Evolutionary conservation across 1,140 invertebrate genomes (phyloP).

Genomic region (Liolophura sinensis): DNA sequence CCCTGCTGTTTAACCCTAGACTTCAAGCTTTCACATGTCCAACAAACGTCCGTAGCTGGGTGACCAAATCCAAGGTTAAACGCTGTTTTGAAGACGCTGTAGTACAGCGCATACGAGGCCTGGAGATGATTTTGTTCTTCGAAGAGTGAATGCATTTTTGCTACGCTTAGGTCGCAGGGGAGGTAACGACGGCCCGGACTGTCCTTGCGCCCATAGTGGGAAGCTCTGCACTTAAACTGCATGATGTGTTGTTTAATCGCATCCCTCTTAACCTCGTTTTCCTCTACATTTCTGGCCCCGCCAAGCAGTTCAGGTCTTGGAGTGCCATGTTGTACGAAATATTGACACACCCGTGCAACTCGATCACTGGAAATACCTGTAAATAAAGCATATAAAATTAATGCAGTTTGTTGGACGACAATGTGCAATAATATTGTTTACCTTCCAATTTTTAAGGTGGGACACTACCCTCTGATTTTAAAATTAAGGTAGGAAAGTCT

Average conservation of each 20-base stretch:
- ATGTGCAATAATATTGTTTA: too few species aligned
- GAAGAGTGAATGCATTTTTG: conserved; percentile 12
- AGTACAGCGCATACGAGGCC: conserved; percentile 12
- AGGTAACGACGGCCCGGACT: conserved; percentile 12
- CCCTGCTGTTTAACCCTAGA: not conserved
- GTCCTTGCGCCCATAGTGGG: conserved; percentile 4
- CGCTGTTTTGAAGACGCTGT: conserved; percentile 4
- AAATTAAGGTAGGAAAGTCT: too few species aligned
- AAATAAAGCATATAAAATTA: too few species aligned
- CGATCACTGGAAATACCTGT: conserved; percentile 8
- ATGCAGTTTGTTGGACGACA: too few species aligned
- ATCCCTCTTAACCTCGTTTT: not conserved
- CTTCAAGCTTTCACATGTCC: not conserved
- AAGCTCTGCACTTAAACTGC: conserved; percentile 8
- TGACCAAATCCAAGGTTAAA: conserved; percentile 21
- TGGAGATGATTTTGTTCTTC: conserved; percentile 13
- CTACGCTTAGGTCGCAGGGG: conserved; percentile 9
- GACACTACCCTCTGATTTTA: too few species aligned
- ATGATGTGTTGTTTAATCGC: conserved; percentile 7
- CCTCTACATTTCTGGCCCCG: not conserved
- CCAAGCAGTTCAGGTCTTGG: conserved; percentile 8
- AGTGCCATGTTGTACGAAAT: not conserved
- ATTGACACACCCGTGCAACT: not conserved
- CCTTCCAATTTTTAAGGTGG: too few species aligned
- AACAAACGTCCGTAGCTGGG: conserved; percentile 5